A percentile compares a stretch with the other conserved stretches of the same genome.
phyloP scores from a whole-genome alignment of 2,113 vertebrate species.

The Pogonocichla stellata region DNA sequence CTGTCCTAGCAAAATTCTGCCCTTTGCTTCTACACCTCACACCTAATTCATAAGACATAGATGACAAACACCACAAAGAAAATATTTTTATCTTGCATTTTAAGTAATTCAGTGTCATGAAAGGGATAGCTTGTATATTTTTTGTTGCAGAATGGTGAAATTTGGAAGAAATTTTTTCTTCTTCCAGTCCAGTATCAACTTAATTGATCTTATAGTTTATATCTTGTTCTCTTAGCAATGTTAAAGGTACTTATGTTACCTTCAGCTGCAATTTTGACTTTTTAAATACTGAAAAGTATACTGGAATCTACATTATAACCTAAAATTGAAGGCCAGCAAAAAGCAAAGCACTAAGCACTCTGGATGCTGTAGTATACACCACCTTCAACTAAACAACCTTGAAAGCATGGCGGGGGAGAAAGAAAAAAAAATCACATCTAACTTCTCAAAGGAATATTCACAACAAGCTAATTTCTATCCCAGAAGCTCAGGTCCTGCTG shows the following conservation, averaged over 20 bases:
- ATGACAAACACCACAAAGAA: background rate
- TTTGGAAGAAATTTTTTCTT: background rate
- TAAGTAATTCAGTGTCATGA: background rate
- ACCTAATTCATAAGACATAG: background rate
- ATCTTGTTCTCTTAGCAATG: background rate
- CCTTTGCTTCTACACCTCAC: background rate
- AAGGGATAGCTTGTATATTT: background rate
- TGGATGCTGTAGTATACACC: background rate
- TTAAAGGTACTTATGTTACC: background rate
- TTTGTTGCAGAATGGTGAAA: background rate
- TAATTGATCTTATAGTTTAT: background rate
- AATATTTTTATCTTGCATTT: background rate
- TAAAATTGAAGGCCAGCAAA: background rate
- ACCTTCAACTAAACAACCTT: background rate
- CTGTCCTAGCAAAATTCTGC: background rate
- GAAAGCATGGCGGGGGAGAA: fast-evolving
- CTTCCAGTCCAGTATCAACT: background rate
- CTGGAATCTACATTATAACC: background rate
- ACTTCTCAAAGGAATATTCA: background rate
- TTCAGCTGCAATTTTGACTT: background rate
- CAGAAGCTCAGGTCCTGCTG: background rate
- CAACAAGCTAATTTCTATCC: background rate
- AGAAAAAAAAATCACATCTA: background rate
- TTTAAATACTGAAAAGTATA: background rate
- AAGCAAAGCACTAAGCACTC: background rate